Conservation (phyloP, 2,888 invertebrate genomes). For the Platycheirus rosarum region DNA sequence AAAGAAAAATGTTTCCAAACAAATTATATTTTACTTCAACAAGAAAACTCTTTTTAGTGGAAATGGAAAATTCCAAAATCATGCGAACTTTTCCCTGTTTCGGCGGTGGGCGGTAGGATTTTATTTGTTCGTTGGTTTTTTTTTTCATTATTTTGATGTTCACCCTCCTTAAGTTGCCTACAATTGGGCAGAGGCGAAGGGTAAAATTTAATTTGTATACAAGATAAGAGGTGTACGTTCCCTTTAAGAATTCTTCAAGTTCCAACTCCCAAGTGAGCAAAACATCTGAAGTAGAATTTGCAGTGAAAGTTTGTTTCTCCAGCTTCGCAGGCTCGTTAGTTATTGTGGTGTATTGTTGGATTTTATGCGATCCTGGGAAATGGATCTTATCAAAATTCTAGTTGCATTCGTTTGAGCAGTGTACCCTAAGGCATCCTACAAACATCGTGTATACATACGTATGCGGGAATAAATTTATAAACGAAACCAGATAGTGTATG, state of each 20-base stretch:
- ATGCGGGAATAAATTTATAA: conserved; percentile 6
- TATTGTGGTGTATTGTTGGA: conserved; percentile 14
- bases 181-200: conserved; percentile 9
- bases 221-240: conserved; percentile 53
- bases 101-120: conserved; percentile 7
- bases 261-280: conserved; percentile 63
- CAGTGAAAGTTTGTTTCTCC: conserved; percentile 50
- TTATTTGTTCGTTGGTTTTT: conserved; percentile 2
- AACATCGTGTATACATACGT: neutral
- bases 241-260: conserved; percentile 58
- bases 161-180: conserved; percentile 6
- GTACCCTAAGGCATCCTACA: conserved; percentile 24
- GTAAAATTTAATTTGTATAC: conserved; percentile 64
- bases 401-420: conserved; percentile 45
- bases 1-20: conserved; percentile 53
- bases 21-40: conserved; percentile 71
- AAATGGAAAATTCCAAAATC: conserved; percentile 63
- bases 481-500: conserved; percentile 34
- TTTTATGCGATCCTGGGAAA: conserved; percentile 13
- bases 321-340: conserved; percentile 5
- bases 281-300: conserved; percentile 47
- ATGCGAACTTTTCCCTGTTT: conserved; percentile 56
- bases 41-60: conserved; percentile 62
- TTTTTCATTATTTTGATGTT: neutral
- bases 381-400: conserved; percentile 55